Evolutionary conservation across 2,797 vertebrate genomes (phyloP).

Genomic region (Nothura maculosa): DNA sequence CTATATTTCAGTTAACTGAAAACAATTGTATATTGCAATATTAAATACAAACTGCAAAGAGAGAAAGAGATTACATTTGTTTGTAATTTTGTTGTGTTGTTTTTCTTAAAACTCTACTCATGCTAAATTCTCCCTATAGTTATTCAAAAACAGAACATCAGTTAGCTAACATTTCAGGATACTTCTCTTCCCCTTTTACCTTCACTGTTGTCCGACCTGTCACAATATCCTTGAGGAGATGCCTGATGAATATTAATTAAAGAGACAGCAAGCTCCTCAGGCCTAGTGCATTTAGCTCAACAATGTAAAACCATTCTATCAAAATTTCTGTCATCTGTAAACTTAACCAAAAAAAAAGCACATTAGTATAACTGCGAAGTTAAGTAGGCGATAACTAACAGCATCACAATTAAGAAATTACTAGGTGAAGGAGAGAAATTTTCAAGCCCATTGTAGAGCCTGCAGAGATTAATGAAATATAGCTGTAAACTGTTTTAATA

Average conservation of each 20-base stretch:
- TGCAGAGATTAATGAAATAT: constrained; percentile 64
- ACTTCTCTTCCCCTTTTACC: background rate
- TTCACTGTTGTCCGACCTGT: background rate
- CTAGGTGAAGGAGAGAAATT: constrained; percentile 20
- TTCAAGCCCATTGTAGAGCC: background rate
- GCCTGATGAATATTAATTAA: background rate
- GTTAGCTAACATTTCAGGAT: background rate
- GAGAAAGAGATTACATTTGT: background rate
- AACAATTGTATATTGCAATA: background rate
- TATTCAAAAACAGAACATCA: background rate
- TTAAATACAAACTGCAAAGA: background rate
- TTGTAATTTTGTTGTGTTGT: background rate
- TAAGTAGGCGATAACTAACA: constrained; percentile 5
- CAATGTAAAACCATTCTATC: background rate
- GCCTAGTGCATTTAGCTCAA: background rate
- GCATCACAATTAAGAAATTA: constrained; percentile 28
- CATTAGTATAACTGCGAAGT: background rate
- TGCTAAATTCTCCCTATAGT: background rate
- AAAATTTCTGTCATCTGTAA: background rate
- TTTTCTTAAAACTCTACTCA: background rate
- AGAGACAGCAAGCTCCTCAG: background rate
- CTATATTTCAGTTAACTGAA: background rate
- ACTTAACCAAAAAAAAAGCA: background rate
- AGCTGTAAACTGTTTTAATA: constrained; percentile 44
- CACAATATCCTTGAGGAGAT: background rate